Conservation (phyloP, 2,797 vertebrate species). For the Petrocephalus sullivani region DNA sequence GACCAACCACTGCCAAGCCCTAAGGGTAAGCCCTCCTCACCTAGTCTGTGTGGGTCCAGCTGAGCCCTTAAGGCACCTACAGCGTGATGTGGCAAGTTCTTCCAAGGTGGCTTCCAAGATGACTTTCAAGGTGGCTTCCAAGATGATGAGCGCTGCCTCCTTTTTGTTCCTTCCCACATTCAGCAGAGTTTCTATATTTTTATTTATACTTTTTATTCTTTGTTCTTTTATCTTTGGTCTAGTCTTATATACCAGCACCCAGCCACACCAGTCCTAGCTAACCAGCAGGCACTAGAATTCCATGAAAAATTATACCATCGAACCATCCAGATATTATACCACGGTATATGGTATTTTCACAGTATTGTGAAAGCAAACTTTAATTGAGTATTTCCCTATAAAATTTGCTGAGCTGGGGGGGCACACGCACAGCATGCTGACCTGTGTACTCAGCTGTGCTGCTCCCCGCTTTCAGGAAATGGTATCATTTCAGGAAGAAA, state of each 20-base stretch:
- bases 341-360: no score
- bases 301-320: not conserved
- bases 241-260: no score
- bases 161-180: no score
- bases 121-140: not conserved
- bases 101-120: not conserved
- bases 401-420: no score
- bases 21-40: slow-evolving; percentile 57
- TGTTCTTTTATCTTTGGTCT: not conserved
- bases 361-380: no score
- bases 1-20: slow-evolving; percentile 54
- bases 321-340: no score
- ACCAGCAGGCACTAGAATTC: not conserved
- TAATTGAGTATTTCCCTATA: no score
- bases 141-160: not conserved
- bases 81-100: not conserved
- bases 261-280: not conserved
- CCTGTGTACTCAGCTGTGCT: slow-evolving; percentile 29
- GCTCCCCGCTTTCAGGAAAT: not conserved
- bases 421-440: not conserved
- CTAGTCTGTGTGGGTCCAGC: not conserved
- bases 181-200: no score
- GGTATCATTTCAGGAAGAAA: not conserved
- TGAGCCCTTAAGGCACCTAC: not conserved
- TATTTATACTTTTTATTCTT: no score